Evolutionary conservation across 2,797 vertebrate species (phyloP).

Genomic region (Centropyge bicolor): DNA sequence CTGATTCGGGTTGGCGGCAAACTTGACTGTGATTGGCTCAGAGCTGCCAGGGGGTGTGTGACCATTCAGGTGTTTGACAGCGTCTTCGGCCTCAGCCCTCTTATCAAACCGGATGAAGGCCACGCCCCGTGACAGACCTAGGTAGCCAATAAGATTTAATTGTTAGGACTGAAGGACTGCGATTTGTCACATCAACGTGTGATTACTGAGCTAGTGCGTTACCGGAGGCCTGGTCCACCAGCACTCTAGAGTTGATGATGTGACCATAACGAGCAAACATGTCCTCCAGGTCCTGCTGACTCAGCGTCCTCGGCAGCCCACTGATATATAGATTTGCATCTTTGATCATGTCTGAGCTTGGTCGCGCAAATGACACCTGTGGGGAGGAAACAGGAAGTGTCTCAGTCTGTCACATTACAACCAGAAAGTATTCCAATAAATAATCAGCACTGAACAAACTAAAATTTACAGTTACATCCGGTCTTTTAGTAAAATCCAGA

Average conservation of each 20-base stretch:
- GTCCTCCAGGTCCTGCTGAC: slow-evolving; percentile 96
- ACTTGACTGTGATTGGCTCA: slow-evolving; percentile 98
- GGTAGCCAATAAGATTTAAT: neutral
- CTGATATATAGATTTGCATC: slow-evolving; percentile 98
- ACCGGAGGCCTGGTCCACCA: slow-evolving; percentile 98
- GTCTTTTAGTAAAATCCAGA: slow-evolving; percentile 55
- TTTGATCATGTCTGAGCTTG: slow-evolving; percentile 97
- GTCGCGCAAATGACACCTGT: slow-evolving; percentile 89
- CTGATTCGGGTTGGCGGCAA: slow-evolving; percentile 97
- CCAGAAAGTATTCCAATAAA: neutral
- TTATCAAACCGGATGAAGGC: slow-evolving; percentile 98
- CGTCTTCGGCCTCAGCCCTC: slow-evolving; percentile 95
- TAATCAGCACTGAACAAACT: slow-evolving; percentile 3
- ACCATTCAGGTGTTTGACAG: slow-evolving; percentile 95
- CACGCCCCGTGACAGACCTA: slow-evolving; percentile 96
- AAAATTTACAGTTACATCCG: slow-evolving; percentile 47
- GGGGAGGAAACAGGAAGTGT: slow-evolving; percentile 8
- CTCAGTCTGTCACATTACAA: neutral
- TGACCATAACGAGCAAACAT: slow-evolving; percentile 95
- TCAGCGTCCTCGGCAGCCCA: slow-evolving; percentile 93
- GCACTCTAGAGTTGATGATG: slow-evolving; percentile 96
- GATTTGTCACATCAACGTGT: neutral
- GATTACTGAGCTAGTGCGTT: neutral
- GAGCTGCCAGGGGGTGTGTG: slow-evolving; percentile 93
- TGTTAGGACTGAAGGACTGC: accelerated